These are phyloP conservation scores for Melanotaenia parkinsoni DNA, from an alignment of 2,797 vertebrate species.

Conservation along the genomic window DNA sequence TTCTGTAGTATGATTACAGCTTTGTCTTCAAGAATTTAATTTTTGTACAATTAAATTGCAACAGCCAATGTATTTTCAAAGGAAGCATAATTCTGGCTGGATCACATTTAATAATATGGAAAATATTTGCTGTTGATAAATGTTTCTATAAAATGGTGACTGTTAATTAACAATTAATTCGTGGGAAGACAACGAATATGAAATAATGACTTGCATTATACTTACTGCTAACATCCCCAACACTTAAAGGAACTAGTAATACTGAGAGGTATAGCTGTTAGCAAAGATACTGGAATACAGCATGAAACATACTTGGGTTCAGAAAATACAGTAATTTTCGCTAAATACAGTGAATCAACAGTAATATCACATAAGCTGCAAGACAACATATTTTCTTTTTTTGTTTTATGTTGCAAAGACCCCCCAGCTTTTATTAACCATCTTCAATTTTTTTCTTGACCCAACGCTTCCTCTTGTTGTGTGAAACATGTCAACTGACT, in stretches of 20 bases:
- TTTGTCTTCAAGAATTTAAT: neutral
- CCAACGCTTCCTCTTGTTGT: neutral
- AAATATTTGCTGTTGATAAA: constrained; percentile 20
- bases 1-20: constrained; percentile 1
- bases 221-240: constrained; percentile 1
- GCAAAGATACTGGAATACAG: neutral
- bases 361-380: neutral
- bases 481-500: neutral
- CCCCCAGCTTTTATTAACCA: neutral
- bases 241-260: constrained; percentile 2
- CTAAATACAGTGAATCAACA: neutral
- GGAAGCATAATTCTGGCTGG: neutral
- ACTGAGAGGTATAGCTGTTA: neutral
- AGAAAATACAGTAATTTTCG: neutral
- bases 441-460: constrained; percentile 4
- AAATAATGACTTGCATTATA: constrained; percentile 30
- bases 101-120: constrained; percentile 1
- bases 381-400: neutral
- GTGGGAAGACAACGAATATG: constrained; percentile 5
- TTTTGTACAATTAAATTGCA: constrained; percentile 15
- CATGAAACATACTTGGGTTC: neutral
- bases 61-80: neutral
- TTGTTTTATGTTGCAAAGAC: neutral
- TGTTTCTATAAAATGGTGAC: constrained; percentile 4
- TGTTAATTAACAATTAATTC: constrained; percentile 28